Evolutionary conservation across 2,888 invertebrate species (phyloP).

Genomic region (Eubasilissa splendida): DNA sequence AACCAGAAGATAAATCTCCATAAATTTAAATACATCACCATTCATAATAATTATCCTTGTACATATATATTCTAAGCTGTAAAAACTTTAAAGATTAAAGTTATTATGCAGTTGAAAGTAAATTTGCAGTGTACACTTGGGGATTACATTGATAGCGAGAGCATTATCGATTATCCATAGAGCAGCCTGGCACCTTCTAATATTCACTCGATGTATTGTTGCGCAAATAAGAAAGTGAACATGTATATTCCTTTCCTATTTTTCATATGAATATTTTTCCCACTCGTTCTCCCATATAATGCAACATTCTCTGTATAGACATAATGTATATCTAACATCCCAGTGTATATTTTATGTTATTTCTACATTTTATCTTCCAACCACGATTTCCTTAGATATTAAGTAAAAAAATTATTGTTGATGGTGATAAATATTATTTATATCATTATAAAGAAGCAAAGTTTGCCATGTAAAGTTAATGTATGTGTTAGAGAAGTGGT

Average conservation of each 20-base stretch:
- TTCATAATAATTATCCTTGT: slow-evolving; percentile 13
- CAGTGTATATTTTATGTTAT: background rate
- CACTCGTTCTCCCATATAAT: too few species aligned
- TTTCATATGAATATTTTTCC: too few species aligned
- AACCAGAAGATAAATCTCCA: background rate
- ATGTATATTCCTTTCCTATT: too few species aligned
- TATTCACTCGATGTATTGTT: too few species aligned
- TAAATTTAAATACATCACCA: background rate
- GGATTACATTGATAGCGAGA: too few species aligned
- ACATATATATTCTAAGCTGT: slow-evolving; percentile 29
- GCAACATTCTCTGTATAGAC: background rate
- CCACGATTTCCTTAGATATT: slow-evolving; percentile 44
- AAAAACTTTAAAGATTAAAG: background rate
- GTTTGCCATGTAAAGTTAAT: slow-evolving; percentile 32
- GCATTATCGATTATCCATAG: too few species aligned
- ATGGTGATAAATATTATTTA: slow-evolving; percentile 54
- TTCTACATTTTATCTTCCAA: slow-evolving; percentile 35
- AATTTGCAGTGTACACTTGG: too few species aligned
- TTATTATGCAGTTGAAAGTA: too few species aligned
- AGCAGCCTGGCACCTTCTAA: too few species aligned
- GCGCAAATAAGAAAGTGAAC: too few species aligned
- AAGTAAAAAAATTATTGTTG: slow-evolving; percentile 49
- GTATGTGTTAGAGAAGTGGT: slow-evolving; percentile 45
- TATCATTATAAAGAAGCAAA: slow-evolving; percentile 38
- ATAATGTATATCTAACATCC: background rate